A percentile compares a stretch with the other conserved stretches of the same genome.
phyloP scores from a whole-genome alignment of 2,797 vertebrate genomes.

The Strix occidentalis region DNA sequence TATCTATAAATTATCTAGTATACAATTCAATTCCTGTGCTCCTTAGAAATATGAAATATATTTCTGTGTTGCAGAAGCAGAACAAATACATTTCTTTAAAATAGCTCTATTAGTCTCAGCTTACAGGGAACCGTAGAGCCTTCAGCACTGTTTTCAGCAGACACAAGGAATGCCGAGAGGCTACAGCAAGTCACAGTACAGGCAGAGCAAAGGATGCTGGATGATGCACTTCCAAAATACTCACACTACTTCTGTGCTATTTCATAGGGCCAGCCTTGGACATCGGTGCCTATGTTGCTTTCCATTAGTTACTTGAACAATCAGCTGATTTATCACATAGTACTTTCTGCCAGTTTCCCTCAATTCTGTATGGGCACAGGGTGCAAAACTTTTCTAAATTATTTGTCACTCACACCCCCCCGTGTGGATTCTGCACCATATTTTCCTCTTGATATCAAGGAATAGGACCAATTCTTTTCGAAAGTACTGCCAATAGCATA shows the following conservation, averaged over 20 bases:
- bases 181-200: fast-evolving
- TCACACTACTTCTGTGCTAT: not conserved
- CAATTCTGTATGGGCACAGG: not conserved
- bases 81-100: not conserved
- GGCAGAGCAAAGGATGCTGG: not conserved
- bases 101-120: not conserved
- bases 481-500: not conserved
- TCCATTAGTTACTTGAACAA: not conserved
- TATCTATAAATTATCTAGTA: not conserved
- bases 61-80: not conserved
- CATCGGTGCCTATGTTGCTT: not conserved
- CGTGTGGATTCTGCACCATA: not conserved
- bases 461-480: not conserved
- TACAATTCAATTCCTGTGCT: not conserved
- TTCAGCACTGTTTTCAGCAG: not conserved
- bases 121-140: not conserved
- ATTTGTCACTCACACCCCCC: not conserved
- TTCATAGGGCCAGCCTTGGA: not conserved
- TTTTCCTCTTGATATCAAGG: not conserved
- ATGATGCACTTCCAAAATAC: not conserved
- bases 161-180: not conserved
- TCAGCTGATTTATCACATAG: not conserved
- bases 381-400: not conserved
- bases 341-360: not conserved
- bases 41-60: not conserved